Base-by-base conservation (phyloP, 1,140 invertebrate genomes). In the Limonius californicus region DNA sequence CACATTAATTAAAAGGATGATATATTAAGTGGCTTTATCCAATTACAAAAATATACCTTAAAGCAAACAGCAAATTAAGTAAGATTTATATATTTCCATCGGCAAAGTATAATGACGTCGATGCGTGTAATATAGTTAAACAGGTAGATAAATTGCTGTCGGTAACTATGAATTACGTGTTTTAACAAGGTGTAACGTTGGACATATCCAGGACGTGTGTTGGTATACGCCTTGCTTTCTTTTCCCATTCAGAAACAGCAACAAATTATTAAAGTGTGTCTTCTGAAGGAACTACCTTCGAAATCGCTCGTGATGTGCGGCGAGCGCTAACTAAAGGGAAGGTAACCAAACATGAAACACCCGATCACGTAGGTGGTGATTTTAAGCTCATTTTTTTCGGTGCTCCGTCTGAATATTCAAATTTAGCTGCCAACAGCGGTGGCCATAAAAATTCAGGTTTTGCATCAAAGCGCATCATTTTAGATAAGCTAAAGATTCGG, bases 111-210 rank as follows among this genome's bases (percentile, higher is more conserved):
- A 50, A 50, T 50, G 16, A 50, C 19, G 16, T 50, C 45, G 45
- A 50, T 50, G 16, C 19, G 20, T 12, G 14, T 16, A 50, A 21
- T 50, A 50, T 50, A 50, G 14, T 50, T 50, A 50, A 50, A 50
- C 45, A 50, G 45, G 45, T 50, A 50, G 45, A 50, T 50, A 50
- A 50, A 50, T 50, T 50, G 20, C n/a, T 21, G 45, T 50, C 45
- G 7, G 45, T 50, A 50, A 50, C 45, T 50, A 50, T 50, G 45
- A 50, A 50, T 50, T 50, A 50, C 16, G 16, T 50, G 45, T 50
- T 50, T 50, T 50, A 50, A 50, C 45, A 50, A 50, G 45, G 9
- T 11, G 45, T 12, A 50, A 19, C 20, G 16, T 4, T 12, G 16
- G 42, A 45, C 42, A 9, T 39, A 50, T 50, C 14, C 45, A 50